Evolutionary conservation across 2,113 vertebrate genomes (phyloP).

Genomic region (Athene noctua): DNA sequence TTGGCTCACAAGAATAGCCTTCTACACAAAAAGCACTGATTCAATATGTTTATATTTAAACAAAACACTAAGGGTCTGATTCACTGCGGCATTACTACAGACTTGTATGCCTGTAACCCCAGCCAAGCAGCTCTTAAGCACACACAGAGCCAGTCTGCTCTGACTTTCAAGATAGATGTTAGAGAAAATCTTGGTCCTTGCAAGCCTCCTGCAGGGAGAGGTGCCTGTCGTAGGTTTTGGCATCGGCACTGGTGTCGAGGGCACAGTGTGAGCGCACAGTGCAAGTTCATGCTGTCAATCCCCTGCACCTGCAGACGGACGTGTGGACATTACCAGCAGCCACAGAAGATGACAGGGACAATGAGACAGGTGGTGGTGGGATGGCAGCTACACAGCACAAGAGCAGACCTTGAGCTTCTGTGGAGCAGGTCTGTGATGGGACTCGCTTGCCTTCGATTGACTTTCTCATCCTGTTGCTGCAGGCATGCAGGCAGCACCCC

Average conservation of each 20-base stretch:
- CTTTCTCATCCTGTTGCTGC: background rate
- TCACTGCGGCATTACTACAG: conserved; percentile 61
- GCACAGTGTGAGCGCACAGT: background rate
- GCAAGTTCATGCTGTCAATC: rapidly evolving
- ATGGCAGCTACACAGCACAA: background rate
- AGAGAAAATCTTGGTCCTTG: background rate
- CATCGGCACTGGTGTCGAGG: background rate
- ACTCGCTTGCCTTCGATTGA: rapidly evolving
- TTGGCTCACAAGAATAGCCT: conserved; percentile 54
- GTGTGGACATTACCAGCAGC: background rate
- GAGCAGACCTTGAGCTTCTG: background rate
- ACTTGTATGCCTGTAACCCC: background rate
- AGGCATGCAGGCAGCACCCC: background rate
- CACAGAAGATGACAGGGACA: background rate
- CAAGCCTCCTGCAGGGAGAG: background rate
- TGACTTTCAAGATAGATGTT: background rate
- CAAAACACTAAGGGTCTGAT: conserved; percentile 35
- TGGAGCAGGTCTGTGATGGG: background rate
- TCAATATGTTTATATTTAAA: conserved; percentile 66
- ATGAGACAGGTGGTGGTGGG: rapidly evolving
- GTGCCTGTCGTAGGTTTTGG: background rate
- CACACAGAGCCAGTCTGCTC: background rate
- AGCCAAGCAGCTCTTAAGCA: background rate
- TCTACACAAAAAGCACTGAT: conserved; percentile 51
- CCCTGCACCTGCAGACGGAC: background rate